phyloP scores from a whole-genome alignment of 2,113 vertebrate genomes.

The Poecile atricapillus region DNA sequence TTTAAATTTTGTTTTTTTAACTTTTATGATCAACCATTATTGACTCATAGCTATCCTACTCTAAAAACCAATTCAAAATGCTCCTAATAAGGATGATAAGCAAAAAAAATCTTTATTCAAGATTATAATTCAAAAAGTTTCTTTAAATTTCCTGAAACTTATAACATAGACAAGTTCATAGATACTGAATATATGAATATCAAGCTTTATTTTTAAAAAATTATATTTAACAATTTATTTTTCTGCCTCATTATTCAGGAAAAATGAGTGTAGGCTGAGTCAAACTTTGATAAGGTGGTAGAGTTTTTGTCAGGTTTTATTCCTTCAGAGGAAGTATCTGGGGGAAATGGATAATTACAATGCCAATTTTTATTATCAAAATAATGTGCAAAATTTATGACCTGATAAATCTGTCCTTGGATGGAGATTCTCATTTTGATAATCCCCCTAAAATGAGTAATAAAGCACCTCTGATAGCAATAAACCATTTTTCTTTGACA shows the following conservation, averaged over 20 bases:
- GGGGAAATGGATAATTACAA: constrained; percentile 36
- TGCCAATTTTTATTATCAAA: constrained; percentile 60
- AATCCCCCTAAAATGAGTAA: constrained; percentile 63
- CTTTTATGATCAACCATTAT: not conserved
- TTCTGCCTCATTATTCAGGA: not conserved
- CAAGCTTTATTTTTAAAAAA: not conserved
- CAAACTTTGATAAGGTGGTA: not conserved
- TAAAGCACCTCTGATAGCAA: constrained; percentile 57
- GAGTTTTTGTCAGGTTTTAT: constrained; percentile 22
- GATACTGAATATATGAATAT: not conserved
- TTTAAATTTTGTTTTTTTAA: not conserved
- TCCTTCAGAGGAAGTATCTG: constrained; percentile 14
- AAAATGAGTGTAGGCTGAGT: not conserved
- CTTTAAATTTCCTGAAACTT: not conserved
- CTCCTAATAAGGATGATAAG: not conserved
- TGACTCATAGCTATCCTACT: not conserved
- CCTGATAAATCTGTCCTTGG: constrained; percentile 56
- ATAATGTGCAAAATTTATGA: constrained; percentile 54
- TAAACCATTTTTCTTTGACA: constrained; percentile 62
- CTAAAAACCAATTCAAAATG: not conserved
- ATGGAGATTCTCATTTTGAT: constrained; percentile 64
- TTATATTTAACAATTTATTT: not conserved
- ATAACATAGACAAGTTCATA: not conserved
- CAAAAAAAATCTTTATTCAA: not conserved
- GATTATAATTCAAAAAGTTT: not conserved